Evolutionary conservation across 2,797 vertebrate genomes (phyloP).

Genomic region (Syngnathus rostellatus): DNA sequence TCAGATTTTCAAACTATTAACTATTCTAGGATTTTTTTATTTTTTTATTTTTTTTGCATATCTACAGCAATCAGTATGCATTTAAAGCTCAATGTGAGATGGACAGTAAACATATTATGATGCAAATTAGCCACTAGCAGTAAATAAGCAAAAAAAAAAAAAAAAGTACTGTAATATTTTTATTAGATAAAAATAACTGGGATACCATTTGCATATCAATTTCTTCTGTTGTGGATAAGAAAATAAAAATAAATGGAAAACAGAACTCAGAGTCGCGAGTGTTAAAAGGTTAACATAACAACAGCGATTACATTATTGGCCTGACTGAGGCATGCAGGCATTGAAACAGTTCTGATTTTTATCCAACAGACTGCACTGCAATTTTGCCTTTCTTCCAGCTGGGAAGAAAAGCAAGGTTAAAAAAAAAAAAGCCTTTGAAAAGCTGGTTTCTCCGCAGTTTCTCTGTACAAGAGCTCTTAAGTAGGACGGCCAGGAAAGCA

Average conservation of each 20-base stretch:
- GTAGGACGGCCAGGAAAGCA: constrained; percentile 1
- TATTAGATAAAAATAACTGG: no score
- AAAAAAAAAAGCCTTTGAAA: constrained; percentile 16
- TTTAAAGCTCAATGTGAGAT: no score
- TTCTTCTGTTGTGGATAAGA: constrained; percentile 5
- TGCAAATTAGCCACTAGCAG: no score
- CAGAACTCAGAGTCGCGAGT: constrained; percentile 18
- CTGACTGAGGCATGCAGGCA: constrained; percentile 21
- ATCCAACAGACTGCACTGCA: constrained; percentile 18
- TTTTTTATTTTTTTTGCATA: no score
- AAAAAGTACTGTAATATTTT: no score
- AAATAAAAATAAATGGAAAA: constrained; percentile 13
- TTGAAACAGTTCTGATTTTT: constrained; percentile 31
- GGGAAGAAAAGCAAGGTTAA: constrained; percentile 6
- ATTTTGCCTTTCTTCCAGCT: constrained; percentile 25
- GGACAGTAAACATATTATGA: no score
- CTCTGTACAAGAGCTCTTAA: constrained; percentile 11
- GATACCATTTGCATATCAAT: no score
- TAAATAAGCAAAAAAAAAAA: no score
- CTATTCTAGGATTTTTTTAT: no score
- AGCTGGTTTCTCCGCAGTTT: constrained; percentile 8
- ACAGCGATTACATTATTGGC: constrained; percentile 32
- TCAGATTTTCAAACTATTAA: no score
- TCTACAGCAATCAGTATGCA: no score
- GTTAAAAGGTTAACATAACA: constrained; percentile 38